A percentile compares a stretch with the other conserved stretches of the same genome.
Conservation (phyloP, 2,113 vertebrate genomes). For the Salvator merianae region DNA sequence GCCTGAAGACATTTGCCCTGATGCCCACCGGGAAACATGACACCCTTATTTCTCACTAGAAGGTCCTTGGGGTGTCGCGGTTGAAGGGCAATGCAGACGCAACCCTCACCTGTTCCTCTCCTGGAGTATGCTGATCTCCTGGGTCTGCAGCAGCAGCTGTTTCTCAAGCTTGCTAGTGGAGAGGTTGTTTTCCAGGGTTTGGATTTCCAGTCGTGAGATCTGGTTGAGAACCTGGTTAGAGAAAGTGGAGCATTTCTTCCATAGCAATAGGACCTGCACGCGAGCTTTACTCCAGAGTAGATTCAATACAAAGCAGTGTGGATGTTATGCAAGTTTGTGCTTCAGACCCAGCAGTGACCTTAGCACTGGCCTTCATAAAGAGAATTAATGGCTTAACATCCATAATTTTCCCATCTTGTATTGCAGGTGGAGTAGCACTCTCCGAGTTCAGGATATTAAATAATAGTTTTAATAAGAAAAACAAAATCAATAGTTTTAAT, state of each 20-base stretch:
- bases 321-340: too few species aligned
- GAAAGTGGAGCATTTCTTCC: neutral
- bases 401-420: neutral
- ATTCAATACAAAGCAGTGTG: too few species aligned
- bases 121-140: slow-evolving; percentile 79
- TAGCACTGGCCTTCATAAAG: too few species aligned
- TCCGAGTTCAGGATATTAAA: neutral
- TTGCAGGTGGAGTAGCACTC: neutral
- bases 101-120: slow-evolving; percentile 79
- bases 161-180: slow-evolving; percentile 82
- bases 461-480: neutral
- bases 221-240: slow-evolving; percentile 80
- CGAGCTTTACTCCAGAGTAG: too few species aligned
- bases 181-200: slow-evolving; percentile 81
- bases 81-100: too few species aligned
- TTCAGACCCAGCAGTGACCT: too few species aligned
- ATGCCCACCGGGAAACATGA: too few species aligned
- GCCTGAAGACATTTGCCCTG: too few species aligned
- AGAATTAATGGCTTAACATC: too few species aligned
- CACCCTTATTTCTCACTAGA: too few species aligned
- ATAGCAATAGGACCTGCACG: neutral
- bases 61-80: too few species aligned
- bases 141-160: slow-evolving; percentile 78
- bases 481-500: too few species aligned
- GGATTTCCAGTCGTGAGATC: slow-evolving; percentile 82